Base-by-base conservation (phyloP, 2,888 invertebrate genomes). In the Callimorpha dominula region DNA sequence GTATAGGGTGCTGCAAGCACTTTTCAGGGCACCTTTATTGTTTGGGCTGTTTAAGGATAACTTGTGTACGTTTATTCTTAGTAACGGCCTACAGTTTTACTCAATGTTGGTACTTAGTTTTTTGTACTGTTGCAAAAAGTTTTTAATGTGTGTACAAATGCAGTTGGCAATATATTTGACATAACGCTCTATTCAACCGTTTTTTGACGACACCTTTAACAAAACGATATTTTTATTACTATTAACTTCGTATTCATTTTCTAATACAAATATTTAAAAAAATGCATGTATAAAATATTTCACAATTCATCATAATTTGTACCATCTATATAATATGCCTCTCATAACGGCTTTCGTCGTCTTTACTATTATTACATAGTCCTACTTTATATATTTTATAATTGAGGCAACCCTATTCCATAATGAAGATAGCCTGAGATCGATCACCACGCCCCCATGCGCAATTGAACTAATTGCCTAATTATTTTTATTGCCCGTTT, bases 401-500 rank as follows among this genome's bases (percentile, higher is more conserved):
- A 49, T 40, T 68, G 63, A 76, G 82, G 69, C 86, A 88, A 73
- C 87, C 86, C 87, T 91, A 84, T 46, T 71, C 80, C 77, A 82
- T 88, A 88, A 89, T 89, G 85, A 86, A 87, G 85, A 91, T 87
- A 88, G 90, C 80, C 82, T 74, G 81, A 82, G 85, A 87, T 89
- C 89, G 91, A 90, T 88, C 77, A 88, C 88, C 89, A 85, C 91
- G 92, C 92, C 92, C 86, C 88, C 91, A 85, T 87, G 77, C 80
- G 78, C 92, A 90, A 91, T 91, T 92, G 90, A 85, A 85, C 91
- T 93, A 94, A 95, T 92, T 92, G 92, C 89, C 92, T 94, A 91
- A 94, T 94, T 93, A 94, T 93, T 94, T 95, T 94, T 95, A 95
- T 94, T 93, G 90, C 93, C 92, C 91, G 90, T 93, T 94, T 92